Base-by-base conservation (phyloP, 1,140 invertebrate species). In the Metaphire vulgaris region DNA sequence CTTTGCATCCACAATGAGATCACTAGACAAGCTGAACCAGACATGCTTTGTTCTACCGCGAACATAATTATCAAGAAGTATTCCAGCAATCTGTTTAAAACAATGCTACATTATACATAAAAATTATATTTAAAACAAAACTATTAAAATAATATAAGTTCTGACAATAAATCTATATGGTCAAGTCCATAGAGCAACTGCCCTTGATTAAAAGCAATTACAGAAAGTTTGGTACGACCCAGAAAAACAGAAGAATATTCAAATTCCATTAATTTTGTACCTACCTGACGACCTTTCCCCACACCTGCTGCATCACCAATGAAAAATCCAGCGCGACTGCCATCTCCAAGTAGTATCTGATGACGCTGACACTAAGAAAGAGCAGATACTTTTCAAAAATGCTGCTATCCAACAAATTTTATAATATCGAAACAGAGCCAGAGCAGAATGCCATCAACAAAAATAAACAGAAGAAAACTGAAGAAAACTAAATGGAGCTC, bases 21-120 rank as follows among this genome's bases (percentile, higher is more conserved):
- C 98, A 88, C 97, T 97, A 0, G 96, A 98, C 1, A 99, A 97
- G n/a, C 96, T 98, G 33, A 99, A 91, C 97, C 97, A 99, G 77
- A 99, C 90, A 1, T 97, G 92, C 81, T 93, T 91, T 86, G 97
- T 98, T 70, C 96, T 87, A 0, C 95, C 93, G 82, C 92, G 92
- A 31, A 97, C 82, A 83, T 95, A 98, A 87, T 99, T 99, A 88
- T 99, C 97, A 87, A 91, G 97, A 80, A 99, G 99, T 56, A 99
- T 93, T 41, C 97, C 97, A 1, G 95, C 97, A 80, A 99, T 96
- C 1, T 97, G 67, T 12, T 21, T 15, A 69, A 21, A 69, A 15
- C 14, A 69, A 69, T 69, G 28, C 12, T 29, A 69, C 16, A 21
- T 16, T 14, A 21, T 69, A 16, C 16, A 21, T 15, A 29, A 15